Base-by-base conservation (phyloP, 2,888 invertebrate species). In the Noctua comes region DNA sequence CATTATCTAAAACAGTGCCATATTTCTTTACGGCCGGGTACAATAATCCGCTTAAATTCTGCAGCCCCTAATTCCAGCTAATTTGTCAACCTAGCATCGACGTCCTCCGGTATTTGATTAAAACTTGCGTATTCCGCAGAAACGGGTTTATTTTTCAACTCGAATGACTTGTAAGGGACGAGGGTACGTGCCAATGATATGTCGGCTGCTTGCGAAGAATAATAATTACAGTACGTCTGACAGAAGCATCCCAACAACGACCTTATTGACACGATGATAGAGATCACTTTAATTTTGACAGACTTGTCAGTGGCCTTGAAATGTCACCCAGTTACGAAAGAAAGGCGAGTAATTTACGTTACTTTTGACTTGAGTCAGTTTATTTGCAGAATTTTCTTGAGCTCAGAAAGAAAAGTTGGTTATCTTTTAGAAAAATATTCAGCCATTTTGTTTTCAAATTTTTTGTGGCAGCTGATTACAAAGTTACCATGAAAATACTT, bases 81-180 rank as follows among this genome's bases (percentile, higher is more conserved):
- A 64, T 80, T 72, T 66, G 73, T 70, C 66, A 76, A 74, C 71
- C 62, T 43, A 68, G 24, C 77, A 75, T 77, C 64, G 72, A 70
- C 84, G 70, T 76, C 40, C 70, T 64, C 36, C 70, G 57, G 72
- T 59, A 72, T 82, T 79, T 82, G 74, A 88, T 88, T 86, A 77
- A 88, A 82, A 82, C 48, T 77, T 82, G 72, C 73, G 43, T 36
- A 64, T 75, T 76, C 68, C 24, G 46, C 54, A 65, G 64, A 77
- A 77, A 31, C 46, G 40, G 46, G 59, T 31, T 74, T 66, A 76
- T 77, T 74, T 83, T 75, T 77, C 57, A 79, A 70, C 36, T 73
- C 46, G 43, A 70, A 75, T 73, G 69, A 76, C 68, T 68, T 36
- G 31, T 43, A 48, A 73, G 66, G 69, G 71, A 77, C 69, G 71